Percentiles rank a stretch among this genome's conserved stretches.
Conservation (phyloP, 2,888 invertebrate species). For the Drosophila eohydei region DNA sequence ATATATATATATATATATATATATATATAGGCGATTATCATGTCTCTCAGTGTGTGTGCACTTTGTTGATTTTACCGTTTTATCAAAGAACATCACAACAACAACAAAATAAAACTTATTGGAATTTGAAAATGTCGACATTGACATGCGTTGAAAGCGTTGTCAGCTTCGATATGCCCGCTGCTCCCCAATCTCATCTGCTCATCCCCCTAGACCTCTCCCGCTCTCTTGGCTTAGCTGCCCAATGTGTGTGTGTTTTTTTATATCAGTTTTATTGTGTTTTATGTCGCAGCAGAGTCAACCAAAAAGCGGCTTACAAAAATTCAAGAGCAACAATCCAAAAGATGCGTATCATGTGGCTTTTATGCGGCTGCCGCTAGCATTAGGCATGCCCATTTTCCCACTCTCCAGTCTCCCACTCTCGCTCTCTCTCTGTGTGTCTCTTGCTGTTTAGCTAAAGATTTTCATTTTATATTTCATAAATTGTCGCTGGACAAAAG, state of each 20-base stretch:
- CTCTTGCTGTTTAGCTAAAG: conserved; percentile 32
- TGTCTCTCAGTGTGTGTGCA: conserved; percentile 7
- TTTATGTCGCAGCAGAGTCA: conserved; percentile 66
- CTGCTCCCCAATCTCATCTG: conserved; percentile 5
- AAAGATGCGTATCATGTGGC: conserved; percentile 71
- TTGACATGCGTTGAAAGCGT: conserved; percentile 66
- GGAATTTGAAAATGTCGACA: conserved; percentile 72
- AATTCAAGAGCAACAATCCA: conserved; percentile 67
- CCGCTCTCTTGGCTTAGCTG: not conserved
- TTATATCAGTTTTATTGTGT: conserved; percentile 70
- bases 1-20: not conserved
- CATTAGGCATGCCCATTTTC: conserved; percentile 18
- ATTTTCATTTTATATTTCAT: conserved; percentile 63
- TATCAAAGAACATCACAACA: conserved; percentile 41
- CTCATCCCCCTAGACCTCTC: not conserved
- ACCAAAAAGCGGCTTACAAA: conserved; percentile 55
- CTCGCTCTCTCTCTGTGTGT: not conserved
- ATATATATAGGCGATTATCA: conserved; percentile 1
- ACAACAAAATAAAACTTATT: conserved; percentile 55
- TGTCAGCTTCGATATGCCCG: conserved; percentile 37
- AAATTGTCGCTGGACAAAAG: conserved; percentile 53
- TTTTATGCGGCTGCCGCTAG: conserved; percentile 54
- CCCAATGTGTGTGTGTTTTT: conserved; percentile 12
- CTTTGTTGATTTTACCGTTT: conserved; percentile 52
- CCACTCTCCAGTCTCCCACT: not conserved